These are phyloP conservation scores for Anguilla pacifica DNA, from an alignment of 2,797 vertebrate genomes.

Conservation along the genomic window DNA sequence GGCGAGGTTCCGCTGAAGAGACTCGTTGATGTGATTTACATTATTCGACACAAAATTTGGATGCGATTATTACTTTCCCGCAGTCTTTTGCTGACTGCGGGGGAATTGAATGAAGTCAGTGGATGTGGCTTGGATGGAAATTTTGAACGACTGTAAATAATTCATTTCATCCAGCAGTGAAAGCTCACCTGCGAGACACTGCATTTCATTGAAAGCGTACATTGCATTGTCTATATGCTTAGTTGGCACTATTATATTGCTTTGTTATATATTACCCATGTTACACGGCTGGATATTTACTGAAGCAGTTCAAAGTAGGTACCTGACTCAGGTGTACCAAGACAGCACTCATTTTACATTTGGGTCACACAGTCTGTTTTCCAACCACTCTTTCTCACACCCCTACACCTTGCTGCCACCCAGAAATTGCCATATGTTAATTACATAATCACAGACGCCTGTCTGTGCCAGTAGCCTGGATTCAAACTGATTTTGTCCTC, in stretches of 20 bases:
- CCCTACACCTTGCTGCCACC: neutral
- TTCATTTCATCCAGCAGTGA: neutral
- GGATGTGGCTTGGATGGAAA: neutral
- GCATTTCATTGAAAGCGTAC: neutral
- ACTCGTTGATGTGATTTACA: neutral
- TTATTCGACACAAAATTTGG: neutral
- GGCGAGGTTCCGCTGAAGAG: neutral
- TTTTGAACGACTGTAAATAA: neutral
- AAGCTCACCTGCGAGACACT: neutral
- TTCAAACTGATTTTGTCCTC: neutral
- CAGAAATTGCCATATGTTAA: neutral
- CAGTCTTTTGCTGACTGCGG: neutral
- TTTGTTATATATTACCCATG: neutral
- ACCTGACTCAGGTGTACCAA: neutral
- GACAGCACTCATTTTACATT: neutral
- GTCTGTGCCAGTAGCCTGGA: neutral
- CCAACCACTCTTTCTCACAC: neutral
- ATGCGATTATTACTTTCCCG: neutral
- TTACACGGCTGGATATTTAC: neutral
- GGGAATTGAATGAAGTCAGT: neutral
- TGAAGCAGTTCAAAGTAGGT: neutral
- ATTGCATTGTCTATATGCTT: neutral
- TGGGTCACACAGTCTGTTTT: neutral
- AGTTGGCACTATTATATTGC: neutral
- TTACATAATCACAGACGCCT: neutral